Evolutionary conservation across 2,113 vertebrate species (phyloP).

Genomic region (Cochlearius cochlearius): DNA sequence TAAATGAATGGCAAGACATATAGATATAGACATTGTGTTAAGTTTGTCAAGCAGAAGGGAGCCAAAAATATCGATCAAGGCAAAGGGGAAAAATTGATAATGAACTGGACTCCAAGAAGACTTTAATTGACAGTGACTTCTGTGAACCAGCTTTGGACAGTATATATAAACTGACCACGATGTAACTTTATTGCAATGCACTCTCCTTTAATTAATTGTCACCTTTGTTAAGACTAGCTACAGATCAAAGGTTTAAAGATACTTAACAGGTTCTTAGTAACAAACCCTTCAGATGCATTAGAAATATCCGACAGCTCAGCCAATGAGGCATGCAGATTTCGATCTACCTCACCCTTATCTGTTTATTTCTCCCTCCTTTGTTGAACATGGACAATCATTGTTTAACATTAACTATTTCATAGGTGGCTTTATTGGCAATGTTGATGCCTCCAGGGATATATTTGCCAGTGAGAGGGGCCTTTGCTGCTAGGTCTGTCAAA

Average conservation of each 20-base stretch:
- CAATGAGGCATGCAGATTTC: slow-evolving; percentile 61
- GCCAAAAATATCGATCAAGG: slow-evolving; percentile 77
- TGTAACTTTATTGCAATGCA: slow-evolving; percentile 71
- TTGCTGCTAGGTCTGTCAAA: neutral
- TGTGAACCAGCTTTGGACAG: slow-evolving; percentile 64
- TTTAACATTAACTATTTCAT: slow-evolving; percentile 34
- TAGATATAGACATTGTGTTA: slow-evolving; percentile 67
- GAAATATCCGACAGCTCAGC: slow-evolving; percentile 65
- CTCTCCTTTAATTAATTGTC: slow-evolving; percentile 78
- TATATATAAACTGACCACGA: slow-evolving; percentile 65
- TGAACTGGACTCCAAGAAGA: slow-evolving; percentile 66
- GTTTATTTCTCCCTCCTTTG: slow-evolving; percentile 62
- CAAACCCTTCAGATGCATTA: slow-evolving; percentile 67
- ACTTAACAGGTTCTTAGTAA: slow-evolving; percentile 69
- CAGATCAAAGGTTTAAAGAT: slow-evolving; percentile 76
- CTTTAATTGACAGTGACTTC: slow-evolving; percentile 77
- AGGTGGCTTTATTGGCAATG: neutral
- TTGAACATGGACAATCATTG: slow-evolving; percentile 27
- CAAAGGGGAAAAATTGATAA: slow-evolving; percentile 64
- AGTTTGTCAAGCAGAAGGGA: slow-evolving; percentile 59
- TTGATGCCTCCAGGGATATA: neutral
- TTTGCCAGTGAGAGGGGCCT: fast-evolving
- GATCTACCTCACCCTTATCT: slow-evolving; percentile 53
- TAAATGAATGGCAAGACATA: slow-evolving; percentile 71
- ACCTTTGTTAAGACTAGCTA: slow-evolving; percentile 75